Percentiles rank a stretch among this genome's conserved stretches.
Conservation (phyloP, 2,888 invertebrate genomes). For the Tetramorium bicarinatum region DNA sequence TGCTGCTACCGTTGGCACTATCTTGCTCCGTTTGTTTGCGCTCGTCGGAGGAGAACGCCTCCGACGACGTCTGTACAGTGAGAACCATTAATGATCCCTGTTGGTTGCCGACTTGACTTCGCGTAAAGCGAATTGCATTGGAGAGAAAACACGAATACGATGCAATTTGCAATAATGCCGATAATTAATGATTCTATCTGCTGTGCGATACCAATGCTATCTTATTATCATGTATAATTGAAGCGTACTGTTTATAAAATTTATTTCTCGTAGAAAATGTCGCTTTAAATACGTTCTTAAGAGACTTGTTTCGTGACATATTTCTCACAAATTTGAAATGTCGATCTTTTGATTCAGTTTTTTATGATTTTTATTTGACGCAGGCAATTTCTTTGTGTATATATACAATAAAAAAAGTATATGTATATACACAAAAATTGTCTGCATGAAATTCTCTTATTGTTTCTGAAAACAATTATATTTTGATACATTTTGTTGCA, state of each 20-base stretch:
- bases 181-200: background rate
- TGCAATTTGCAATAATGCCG: background rate
- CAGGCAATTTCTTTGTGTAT: background rate
- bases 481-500: background rate
- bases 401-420: too few species aligned
- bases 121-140: slow-evolving; percentile 14
- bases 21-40: slow-evolving; percentile 80
- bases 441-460: background rate
- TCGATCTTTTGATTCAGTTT: background rate
- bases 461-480: background rate
- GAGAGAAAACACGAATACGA: background rate
- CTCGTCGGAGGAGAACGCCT: slow-evolving; percentile 58
- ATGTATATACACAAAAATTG: too few species aligned
- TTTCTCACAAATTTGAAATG: background rate
- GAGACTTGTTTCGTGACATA: background rate
- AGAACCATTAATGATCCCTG: slow-evolving; percentile 55
- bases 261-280: background rate
- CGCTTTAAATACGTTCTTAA: background rate
- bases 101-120: slow-evolving; percentile 48
- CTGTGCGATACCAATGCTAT: too few species aligned
- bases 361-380: background rate
- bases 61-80: slow-evolving; percentile 57
- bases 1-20: slow-evolving; percentile 84
- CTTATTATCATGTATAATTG: background rate
- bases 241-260: background rate